These are phyloP conservation scores for Dryadula phaetusa DNA, from an alignment of 2,888 invertebrate genomes.

Conservation along the genomic window DNA sequence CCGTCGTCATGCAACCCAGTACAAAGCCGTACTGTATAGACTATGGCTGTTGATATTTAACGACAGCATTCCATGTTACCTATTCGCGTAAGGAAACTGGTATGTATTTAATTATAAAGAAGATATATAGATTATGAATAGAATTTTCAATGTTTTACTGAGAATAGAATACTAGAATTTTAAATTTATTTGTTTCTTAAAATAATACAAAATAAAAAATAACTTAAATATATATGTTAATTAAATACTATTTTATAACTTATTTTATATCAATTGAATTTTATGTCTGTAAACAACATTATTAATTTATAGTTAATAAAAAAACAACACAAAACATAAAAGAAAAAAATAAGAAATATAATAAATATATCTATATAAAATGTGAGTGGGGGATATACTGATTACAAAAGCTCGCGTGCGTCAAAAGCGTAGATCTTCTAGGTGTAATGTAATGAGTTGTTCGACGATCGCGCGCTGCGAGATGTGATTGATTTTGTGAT, in stretches of 20 bases:
- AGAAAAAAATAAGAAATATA: background rate
- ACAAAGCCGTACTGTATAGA: constrained; percentile 37
- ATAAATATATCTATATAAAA: background rate
- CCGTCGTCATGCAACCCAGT: constrained; percentile 35
- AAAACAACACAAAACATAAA: too few species aligned
- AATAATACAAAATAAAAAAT: too few species aligned
- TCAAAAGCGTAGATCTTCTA: constrained; percentile 60
- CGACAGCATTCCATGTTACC: constrained; percentile 45
- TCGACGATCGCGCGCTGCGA: constrained; percentile 55
- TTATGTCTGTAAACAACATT: too few species aligned
- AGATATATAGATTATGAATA: too few species aligned
- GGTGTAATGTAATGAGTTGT: constrained; percentile 68
- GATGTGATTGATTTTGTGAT: constrained; percentile 54
- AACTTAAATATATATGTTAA: too few species aligned
- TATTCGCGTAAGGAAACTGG: constrained; percentile 1
- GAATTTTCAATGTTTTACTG: too few species aligned
- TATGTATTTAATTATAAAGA: background rate
- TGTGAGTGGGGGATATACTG: constrained; percentile 19
- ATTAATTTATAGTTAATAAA: too few species aligned
- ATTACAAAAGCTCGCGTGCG: constrained; percentile 59
- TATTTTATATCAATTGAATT: too few species aligned
- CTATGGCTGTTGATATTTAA: constrained; percentile 48
- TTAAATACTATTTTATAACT: too few species aligned
- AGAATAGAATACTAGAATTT: too few species aligned
- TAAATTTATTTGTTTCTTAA: too few species aligned